Evolutionary conservation across 2,113 vertebrate genomes (phyloP).

Genomic region (Oceanites oceanicus): DNA sequence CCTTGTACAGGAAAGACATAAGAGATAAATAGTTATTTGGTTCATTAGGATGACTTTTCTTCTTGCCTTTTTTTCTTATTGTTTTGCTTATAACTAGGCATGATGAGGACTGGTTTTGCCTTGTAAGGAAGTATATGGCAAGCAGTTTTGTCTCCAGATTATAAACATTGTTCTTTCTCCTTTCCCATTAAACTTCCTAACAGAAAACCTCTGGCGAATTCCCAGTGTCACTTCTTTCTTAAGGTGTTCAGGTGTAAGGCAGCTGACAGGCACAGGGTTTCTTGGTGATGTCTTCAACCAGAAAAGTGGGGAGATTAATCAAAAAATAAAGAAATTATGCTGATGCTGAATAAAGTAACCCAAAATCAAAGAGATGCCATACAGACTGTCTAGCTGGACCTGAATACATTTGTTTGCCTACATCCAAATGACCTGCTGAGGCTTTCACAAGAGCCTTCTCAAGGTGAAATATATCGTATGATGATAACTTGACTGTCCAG

Average conservation of each 20-base stretch:
- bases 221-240: neutral
- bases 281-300: neutral
- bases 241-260: neutral
- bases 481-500: neutral
- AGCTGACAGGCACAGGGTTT: neutral
- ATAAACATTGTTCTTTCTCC: neutral
- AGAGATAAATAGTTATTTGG: neutral
- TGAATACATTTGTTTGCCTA: neutral
- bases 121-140: neutral
- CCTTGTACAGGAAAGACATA: neutral
- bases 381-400: neutral
- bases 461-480: neutral
- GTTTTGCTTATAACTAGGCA: neutral
- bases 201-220: neutral
- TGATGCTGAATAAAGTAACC: neutral
- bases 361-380: neutral
- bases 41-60: neutral
- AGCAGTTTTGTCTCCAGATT: neutral
- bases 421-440: neutral
- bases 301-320: neutral
- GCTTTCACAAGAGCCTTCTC: neutral
- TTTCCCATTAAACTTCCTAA: neutral
- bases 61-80: neutral
- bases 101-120: neutral
- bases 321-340: neutral